phyloP scores from a whole-genome alignment of 2,797 vertebrate genomes.

The Megalops cyprinoides region DNA sequence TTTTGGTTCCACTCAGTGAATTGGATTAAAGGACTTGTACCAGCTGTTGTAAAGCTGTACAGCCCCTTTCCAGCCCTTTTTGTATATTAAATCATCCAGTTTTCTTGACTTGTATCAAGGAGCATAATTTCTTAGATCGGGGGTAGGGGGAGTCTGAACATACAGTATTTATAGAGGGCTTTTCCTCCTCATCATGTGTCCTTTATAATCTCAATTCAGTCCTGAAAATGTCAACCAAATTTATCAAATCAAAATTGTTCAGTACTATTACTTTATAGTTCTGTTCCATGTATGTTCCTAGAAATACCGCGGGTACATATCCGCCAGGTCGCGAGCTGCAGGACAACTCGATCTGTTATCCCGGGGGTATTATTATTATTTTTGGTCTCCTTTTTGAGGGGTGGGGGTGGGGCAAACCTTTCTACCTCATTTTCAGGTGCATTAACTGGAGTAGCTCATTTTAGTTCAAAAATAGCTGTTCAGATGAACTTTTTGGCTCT shows the following conservation, averaged over 20 bases:
- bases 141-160: too few species aligned
- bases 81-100: too few species aligned
- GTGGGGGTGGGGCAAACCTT: constrained; percentile 4
- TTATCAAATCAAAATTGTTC: not conserved
- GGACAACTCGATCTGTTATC: not conserved
- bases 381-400: too few species aligned
- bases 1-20: not conserved
- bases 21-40: not conserved
- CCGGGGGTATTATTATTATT: not conserved
- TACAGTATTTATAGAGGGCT: too few species aligned
- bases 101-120: not conserved
- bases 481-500: constrained; percentile 49
- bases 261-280: too few species aligned
- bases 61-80: too few species aligned
- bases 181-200: too few species aligned
- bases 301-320: not conserved
- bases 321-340: not conserved
- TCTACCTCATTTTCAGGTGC: constrained; percentile 72
- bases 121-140: not conserved
- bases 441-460: constrained; percentile 37
- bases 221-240: constrained; percentile 1
- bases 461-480: constrained; percentile 53
- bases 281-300: not conserved
- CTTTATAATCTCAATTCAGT: not conserved
- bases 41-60: not conserved